Base-by-base conservation (phyloP, 2,797 vertebrate genomes). In the Spinus olivaceus region DNA sequence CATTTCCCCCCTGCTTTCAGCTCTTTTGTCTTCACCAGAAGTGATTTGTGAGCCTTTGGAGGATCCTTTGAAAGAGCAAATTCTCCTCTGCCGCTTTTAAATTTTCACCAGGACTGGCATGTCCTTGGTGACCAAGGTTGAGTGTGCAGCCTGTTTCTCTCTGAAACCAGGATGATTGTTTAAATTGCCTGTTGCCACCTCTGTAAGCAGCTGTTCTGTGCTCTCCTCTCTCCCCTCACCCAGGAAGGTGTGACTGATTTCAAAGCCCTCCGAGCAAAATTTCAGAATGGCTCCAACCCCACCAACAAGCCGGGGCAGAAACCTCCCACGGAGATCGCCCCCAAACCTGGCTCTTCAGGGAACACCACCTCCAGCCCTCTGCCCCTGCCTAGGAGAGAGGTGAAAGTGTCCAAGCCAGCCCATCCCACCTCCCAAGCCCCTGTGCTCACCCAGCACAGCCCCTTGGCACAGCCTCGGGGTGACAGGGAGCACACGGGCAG, bases 201-300 rank as follows among this genome's bases (percentile, higher is more conserved):
- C 72, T 71, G 35, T 78, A 37, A 90, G 28, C 32, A n/a, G 37
- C 32, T 69, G 32, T 50, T 86, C 61, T 71, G 22, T 86, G 53
- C 22, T 95, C 46, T 91, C 46, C 37, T 91, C 47, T 96, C 67
- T 86, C 72, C 35, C 47, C 28, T 67, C 35, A 33, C 96, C 86
- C 70, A 99, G 98, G 98, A 99, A 95, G 97, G 94, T 42, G 69
- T 91, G 61, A 98, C 94, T 86, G 98, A 98, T 91, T 98, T 99
- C 97, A 98, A 98, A 98, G 98, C 99, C 71, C 97, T 99, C 66
- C 97, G 97, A 95, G 99, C 98, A 79, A 99, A 98, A 97, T 99
- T 99, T 96, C 99, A 99, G 82, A 98, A 98, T 22, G 97, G 98
- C n/a, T 91, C 97, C 30, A 72, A 3, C 25, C 56, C 64, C 49